Base-by-base conservation (phyloP, 2,113 vertebrate species). In the Elephas maximus region DNA sequence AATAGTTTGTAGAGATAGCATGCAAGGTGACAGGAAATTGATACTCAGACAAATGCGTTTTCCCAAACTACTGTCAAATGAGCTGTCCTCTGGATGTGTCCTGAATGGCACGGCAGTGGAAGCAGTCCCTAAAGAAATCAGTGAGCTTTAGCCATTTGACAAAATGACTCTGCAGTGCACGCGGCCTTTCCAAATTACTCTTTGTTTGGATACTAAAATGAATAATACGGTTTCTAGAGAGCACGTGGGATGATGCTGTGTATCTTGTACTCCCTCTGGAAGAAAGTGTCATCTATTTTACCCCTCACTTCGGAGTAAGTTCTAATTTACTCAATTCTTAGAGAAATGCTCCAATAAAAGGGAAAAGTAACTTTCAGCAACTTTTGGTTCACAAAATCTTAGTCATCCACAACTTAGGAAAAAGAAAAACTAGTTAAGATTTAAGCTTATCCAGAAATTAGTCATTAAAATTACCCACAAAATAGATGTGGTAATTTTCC, bases 1-100 rank as follows among this genome's bases (percentile, higher is more conserved):
- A 90, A 97, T 97, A 98, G 98, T 98, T 98, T 98, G 98, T 96
- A 95, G 93, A 96, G 81, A 94, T 81, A 92, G 94, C 37, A 97
- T 90, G 53, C 48, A 94, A 84, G 74, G 94, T 98, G 97, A 97
- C 97, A 98, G 95, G 79, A 98, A 98, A 98, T 97, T 98, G 97
- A 97, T 98, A 92, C 57, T 93, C 96, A 96, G 85, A 95, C 73
- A 97, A 98, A 98, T 98, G 84, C 96, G 33, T 91, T 98, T 97
- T 93, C 96, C 23, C 73, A 90, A 96, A 98, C 44, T 88, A 78
- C 92, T 92, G 92, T 96, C 97, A 98, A 97, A 96, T 57, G 97
- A 98, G 81, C 77, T 97, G 88, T 11, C 98, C 51, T 96, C 94
- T 95, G 77, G 67, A 88, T 98, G 53, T 93, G 91, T 95, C 51